phyloP scores from a whole-genome alignment of 2,888 invertebrate genomes.

The Drosophila affinis region DNA sequence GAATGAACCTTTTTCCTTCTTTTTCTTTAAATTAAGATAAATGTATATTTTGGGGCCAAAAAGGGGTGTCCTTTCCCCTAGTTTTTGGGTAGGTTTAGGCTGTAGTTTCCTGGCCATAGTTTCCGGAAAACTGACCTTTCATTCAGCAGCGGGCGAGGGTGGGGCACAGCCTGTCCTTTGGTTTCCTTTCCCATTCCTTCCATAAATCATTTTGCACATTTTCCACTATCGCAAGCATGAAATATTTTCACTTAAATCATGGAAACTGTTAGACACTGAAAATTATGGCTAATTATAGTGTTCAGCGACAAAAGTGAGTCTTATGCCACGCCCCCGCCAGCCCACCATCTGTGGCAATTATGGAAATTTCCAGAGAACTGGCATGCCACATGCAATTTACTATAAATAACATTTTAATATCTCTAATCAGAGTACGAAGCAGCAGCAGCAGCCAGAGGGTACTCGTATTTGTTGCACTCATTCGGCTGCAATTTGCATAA shows the following conservation, averaged over 20 bases:
- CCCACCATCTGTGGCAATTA: conserved; percentile 52
- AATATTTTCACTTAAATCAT: conserved; percentile 7
- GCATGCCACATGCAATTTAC: conserved; percentile 29
- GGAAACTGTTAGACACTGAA: neutral
- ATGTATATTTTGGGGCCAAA: conserved; percentile 9
- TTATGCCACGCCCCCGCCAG: neutral
- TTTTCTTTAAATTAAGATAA: conserved; percentile 11
- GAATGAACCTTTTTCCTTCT: neutral
- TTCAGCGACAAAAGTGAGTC: neutral
- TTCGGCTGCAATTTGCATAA: conserved; percentile 48
- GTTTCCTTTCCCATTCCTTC: neutral
- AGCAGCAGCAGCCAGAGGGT: neutral
- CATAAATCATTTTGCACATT: conserved; percentile 21
- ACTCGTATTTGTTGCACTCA: conserved; percentile 29
- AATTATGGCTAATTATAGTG: conserved; percentile 40
- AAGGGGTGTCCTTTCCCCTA: neutral
- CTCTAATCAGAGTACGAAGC: conserved; percentile 22
- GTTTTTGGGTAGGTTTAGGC: neutral
- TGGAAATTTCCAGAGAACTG: conserved; percentile 45
- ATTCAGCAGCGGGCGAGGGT: neutral
- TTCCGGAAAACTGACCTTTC: neutral
- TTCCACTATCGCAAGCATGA: conserved; percentile 5
- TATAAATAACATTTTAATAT: conserved; percentile 32
- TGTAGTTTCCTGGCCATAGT: neutral
- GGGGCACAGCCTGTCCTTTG: no score